Conservation (phyloP, 2,797 vertebrate genomes). For the Crypturellus tataupa region DNA sequence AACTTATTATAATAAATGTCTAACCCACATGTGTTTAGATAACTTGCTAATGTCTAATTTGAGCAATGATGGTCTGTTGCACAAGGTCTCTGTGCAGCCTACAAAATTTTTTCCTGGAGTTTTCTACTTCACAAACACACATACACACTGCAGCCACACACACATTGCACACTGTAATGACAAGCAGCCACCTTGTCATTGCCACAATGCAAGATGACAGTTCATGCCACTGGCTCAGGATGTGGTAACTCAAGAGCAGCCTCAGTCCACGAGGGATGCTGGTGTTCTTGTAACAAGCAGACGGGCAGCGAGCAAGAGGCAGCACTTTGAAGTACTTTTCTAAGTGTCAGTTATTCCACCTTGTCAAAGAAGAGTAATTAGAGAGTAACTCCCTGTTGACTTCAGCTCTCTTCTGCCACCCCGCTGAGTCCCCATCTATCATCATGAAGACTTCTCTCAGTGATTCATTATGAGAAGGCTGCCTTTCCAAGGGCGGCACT, state of each 20-base stretch:
- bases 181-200: background rate
- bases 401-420: background rate
- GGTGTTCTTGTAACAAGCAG: background rate
- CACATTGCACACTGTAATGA: too few species aligned
- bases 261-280: accelerated
- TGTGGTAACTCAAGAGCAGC: background rate
- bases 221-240: background rate
- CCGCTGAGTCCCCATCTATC: background rate
- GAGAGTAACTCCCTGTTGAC: conserved; percentile 1
- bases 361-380: conserved; percentile 20
- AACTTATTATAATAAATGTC: background rate
- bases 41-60: background rate
- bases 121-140: background rate
- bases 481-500: background rate
- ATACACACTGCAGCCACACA: too few species aligned
- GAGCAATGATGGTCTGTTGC: background rate
- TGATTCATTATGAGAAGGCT: conserved; percentile 7
- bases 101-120: accelerated
- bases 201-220: background rate
- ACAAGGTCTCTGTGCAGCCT: background rate
- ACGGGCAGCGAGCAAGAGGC: background rate
- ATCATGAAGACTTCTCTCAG: background rate
- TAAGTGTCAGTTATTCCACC: background rate
- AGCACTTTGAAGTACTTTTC: background rate
- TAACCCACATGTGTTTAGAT: background rate